Percentiles rank a stretch among this genome's conserved stretches.
Conservation (phyloP, 2,113 vertebrate species). For the Aptenodytes forsteri region DNA sequence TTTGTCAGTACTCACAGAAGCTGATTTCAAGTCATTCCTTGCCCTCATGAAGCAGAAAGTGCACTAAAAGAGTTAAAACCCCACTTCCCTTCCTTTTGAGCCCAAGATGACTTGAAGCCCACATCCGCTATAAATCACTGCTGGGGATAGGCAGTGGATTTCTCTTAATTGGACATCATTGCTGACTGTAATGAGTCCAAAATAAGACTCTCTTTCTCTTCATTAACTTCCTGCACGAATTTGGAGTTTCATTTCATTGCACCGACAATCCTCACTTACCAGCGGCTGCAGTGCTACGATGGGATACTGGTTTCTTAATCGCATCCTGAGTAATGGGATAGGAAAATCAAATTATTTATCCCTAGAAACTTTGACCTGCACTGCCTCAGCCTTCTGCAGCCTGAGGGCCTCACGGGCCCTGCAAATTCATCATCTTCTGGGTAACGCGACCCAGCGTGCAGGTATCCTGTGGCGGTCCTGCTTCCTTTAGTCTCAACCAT, state of each 20-base stretch:
- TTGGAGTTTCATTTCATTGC: constrained; percentile 51
- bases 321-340: constrained; percentile 1
- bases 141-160: constrained; percentile 14
- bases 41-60: background rate
- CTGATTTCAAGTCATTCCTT: background rate
- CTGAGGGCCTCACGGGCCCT: background rate
- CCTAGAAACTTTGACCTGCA: background rate
- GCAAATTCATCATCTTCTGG: background rate
- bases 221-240: constrained; percentile 25
- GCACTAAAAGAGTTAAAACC: background rate
- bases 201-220: constrained; percentile 25
- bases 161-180: constrained; percentile 41
- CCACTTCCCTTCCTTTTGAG: background rate
- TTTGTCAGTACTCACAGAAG: background rate
- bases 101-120: background rate
- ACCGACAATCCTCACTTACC: constrained; percentile 33
- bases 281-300: background rate
- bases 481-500: background rate
- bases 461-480: background rate
- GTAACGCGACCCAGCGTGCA: background rate
- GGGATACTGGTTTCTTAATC: constrained; percentile 47
- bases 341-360: constrained; percentile 52
- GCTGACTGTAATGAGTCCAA: constrained; percentile 31
- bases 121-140: constrained; percentile 16
- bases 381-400: background rate